Conservation (phyloP, 2,797 vertebrate species). For the Pelobates cultripes region DNA sequence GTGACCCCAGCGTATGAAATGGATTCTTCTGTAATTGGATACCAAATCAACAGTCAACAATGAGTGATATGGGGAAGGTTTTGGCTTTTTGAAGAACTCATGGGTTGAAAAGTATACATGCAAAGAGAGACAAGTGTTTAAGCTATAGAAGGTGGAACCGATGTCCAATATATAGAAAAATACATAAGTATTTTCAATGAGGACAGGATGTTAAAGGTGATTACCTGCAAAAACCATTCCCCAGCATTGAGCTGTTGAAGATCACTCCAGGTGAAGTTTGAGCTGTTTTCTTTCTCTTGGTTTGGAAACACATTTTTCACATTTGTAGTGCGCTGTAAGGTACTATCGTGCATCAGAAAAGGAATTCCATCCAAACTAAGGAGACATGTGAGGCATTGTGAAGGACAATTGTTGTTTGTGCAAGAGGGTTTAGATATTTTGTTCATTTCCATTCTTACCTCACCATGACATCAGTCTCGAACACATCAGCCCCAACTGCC, state of each 20-base stretch:
- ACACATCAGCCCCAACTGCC: constrained; percentile 77
- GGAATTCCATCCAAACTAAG: constrained; percentile 79
- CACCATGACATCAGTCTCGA: constrained; percentile 92
- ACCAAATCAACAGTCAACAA: background rate
- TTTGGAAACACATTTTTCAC: constrained; percentile 71
- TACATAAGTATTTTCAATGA: no score
- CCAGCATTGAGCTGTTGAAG: constrained; percentile 84
- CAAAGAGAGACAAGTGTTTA: no score
- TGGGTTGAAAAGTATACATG: no score
- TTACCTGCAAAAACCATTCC: constrained; percentile 90
- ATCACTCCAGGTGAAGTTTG: constrained; percentile 76
- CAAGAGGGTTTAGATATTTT: no score
- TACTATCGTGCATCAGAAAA: constrained; percentile 90
- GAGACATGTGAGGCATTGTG: background rate
- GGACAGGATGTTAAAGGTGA: background rate
- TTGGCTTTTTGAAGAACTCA: background rate
- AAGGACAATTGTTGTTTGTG: no score
- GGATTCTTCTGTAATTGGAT: constrained; percentile 76
- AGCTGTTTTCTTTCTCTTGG: constrained; percentile 58
- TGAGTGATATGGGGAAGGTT: background rate
- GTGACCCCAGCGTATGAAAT: constrained; percentile 72
- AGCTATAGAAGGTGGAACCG: no score
- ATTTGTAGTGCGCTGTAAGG: constrained; percentile 85
- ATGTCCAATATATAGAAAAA: no score
- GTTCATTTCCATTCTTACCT: constrained; percentile 75